Evolutionary conservation across 1,140 invertebrate species (phyloP).

Genomic region (Drosophila novamexicana): DNA sequence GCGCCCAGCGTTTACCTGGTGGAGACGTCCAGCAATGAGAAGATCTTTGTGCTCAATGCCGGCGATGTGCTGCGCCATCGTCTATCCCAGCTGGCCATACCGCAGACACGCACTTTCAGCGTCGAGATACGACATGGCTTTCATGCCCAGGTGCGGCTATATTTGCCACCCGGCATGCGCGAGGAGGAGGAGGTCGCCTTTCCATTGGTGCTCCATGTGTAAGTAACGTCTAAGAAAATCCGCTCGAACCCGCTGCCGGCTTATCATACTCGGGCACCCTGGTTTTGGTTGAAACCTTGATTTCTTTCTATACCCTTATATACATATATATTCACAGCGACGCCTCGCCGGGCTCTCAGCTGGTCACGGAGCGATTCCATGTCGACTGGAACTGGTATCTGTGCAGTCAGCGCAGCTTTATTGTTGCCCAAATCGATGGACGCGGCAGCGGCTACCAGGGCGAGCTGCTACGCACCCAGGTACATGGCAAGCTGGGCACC

Average conservation of each 20-base stretch:
- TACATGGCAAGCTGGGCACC: slow-evolving; percentile 88
- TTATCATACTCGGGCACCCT: too few species aligned
- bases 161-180: slow-evolving; percentile 90
- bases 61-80: slow-evolving; percentile 85
- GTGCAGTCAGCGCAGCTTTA: slow-evolving; percentile 90
- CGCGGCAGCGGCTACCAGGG: slow-evolving; percentile 92
- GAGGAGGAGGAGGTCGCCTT: slow-evolving; percentile 93
- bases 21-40: slow-evolving; percentile 86
- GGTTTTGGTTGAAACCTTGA: too few species aligned
- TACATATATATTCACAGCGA: slow-evolving; percentile 85
- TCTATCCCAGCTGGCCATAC: slow-evolving; percentile 85
- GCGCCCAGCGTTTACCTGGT: slow-evolving; percentile 88
- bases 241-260: too few species aligned
- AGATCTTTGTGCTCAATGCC: slow-evolving; percentile 86
- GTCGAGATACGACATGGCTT: slow-evolving; percentile 86
- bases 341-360: slow-evolving; percentile 90
- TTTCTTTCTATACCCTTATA: background rate
- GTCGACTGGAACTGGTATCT: slow-evolving; percentile 92
- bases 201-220: slow-evolving; percentile 92
- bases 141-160: slow-evolving; percentile 87
- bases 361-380: slow-evolving; percentile 90
- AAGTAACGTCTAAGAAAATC: slow-evolving; percentile 84
- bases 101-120: slow-evolving; percentile 87
- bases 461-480: slow-evolving; percentile 89
- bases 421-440: slow-evolving; percentile 92